These are phyloP conservation scores for Cryptus viduatorius DNA, from an alignment of 2,888 invertebrate genomes.

Conservation along the genomic window DNA sequence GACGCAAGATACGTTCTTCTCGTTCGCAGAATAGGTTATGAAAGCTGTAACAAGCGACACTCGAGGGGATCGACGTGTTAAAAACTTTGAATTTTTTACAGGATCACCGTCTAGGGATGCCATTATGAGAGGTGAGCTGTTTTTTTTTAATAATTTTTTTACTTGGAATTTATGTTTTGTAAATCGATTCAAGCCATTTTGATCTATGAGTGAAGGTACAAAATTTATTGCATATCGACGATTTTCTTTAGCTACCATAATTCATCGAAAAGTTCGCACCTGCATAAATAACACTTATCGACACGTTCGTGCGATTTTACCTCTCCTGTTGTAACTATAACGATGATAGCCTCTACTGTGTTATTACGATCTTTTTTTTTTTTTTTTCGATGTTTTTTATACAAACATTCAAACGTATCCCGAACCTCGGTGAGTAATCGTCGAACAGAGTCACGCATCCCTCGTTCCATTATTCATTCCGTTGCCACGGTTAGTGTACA, in stretches of 20 bases:
- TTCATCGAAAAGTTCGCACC: neutral
- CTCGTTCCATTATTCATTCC: constrained; percentile 40
- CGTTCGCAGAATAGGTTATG: neutral
- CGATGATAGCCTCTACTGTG: neutral
- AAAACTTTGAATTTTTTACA: constrained; percentile 73
- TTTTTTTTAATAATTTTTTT: neutral
- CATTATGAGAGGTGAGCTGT: constrained; percentile 84
- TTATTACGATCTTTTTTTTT: constrained; percentile 1
- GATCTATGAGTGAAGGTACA: neutral
- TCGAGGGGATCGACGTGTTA: constrained; percentile 20
- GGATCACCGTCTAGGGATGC: constrained; percentile 80
- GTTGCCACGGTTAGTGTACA: neutral
- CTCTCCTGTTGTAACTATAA: neutral
- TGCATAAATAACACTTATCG: constrained; percentile 10
- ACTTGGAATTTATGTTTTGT: constrained; percentile 12
- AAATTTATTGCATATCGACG: neutral
- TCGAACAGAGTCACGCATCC: constrained; percentile 23
- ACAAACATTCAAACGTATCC: constrained; percentile 4
- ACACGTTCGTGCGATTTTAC: neutral
- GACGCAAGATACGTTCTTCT: neutral
- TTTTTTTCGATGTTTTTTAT: neutral
- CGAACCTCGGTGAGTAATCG: constrained; percentile 28
- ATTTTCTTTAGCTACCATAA: neutral
- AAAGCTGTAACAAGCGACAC: neutral
- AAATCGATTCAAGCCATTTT: neutral